These are phyloP conservation scores for Noctua pronuba DNA, from an alignment of 2,888 invertebrate genomes.

Conservation along the genomic window DNA sequence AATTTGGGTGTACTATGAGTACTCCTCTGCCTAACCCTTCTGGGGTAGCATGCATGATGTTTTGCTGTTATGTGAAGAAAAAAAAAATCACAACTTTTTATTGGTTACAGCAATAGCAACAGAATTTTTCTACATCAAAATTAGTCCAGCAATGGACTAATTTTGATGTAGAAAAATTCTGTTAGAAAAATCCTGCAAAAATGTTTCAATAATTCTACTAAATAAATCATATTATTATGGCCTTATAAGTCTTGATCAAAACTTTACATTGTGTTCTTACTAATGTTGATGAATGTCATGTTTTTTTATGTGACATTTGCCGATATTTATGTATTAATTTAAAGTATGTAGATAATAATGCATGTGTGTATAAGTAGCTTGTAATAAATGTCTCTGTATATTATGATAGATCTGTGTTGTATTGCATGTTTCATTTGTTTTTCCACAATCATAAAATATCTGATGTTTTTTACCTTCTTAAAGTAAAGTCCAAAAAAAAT, in stretches of 20 bases:
- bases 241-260: neutral
- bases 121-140: too few relatives aligned
- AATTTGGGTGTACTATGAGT: neutral
- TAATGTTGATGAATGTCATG: constrained; percentile 31
- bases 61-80: neutral
- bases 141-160: neutral
- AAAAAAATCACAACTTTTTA: neutral
- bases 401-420: constrained; percentile 57
- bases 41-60: neutral
- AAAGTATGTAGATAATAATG: constrained; percentile 50
- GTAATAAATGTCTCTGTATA: constrained; percentile 50
- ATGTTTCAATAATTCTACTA: neutral
- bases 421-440: constrained; percentile 66
- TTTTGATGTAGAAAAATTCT: neutral
- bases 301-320: constrained; percentile 30
- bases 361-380: constrained; percentile 58
- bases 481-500: constrained; percentile 17
- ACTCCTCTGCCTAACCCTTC: neutral
- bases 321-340: constrained; percentile 29
- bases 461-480: constrained; percentile 9
- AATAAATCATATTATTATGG: neutral
- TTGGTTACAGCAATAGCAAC: too few relatives aligned
- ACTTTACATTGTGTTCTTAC: constrained; percentile 34
- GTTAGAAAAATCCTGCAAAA: neutral
- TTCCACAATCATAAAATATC: constrained; percentile 60